Base-by-base conservation (phyloP, 1,140 invertebrate species). In the Danaus plexippus region DNA sequence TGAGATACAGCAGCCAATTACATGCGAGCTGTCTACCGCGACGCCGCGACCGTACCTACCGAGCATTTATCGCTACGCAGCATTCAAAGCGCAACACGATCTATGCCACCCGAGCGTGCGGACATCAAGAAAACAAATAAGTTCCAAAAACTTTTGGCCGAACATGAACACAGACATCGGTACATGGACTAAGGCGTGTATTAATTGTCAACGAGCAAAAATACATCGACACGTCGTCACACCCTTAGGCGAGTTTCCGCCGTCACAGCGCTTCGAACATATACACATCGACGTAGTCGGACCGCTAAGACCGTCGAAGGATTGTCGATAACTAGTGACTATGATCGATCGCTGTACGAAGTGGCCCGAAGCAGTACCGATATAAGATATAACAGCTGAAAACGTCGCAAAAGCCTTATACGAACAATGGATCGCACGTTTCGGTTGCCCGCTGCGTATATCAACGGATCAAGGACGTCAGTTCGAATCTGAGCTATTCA, bases 131-230 rank as follows among this genome's bases (percentile, higher is more conserved):
- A 59, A 53, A 49, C 18, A 46, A 18, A 50, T 59, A 6, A 54
- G 22, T 13, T 45, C 10, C 8, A 59, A 54, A 45, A 54, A 22
- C 42, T 54, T 59, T 32, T 59, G 57, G 57, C 52, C 46, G 2
- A 43, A 22, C 15, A 54, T 59, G 51, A 54, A 54, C n/a, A 46
- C 45, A n/a, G n/a, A n/a, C n/a, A n/a, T n/a, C n/a, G n/a, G n/a
- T n/a, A n/a, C n/a, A n/a, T n/a, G n/a, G n/a, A 5, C 11, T 8
- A 46, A 11, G 11, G 44, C 44, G 44, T 6, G 13, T 46, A 12
- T n/a, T 5, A 46, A 50, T 50, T 61, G 59, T 52, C 59, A 61
- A 12, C 44, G 44, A 51, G 54, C 59, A 11, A 61, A 61, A 47
- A 45, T 55, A 42, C 48, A 61, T 18, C 48, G 53, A 22, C 53